A percentile compares a stretch with the other conserved stretches of the same genome.
Conservation (phyloP, 2,888 invertebrate species). For the Portevinia maculata region DNA sequence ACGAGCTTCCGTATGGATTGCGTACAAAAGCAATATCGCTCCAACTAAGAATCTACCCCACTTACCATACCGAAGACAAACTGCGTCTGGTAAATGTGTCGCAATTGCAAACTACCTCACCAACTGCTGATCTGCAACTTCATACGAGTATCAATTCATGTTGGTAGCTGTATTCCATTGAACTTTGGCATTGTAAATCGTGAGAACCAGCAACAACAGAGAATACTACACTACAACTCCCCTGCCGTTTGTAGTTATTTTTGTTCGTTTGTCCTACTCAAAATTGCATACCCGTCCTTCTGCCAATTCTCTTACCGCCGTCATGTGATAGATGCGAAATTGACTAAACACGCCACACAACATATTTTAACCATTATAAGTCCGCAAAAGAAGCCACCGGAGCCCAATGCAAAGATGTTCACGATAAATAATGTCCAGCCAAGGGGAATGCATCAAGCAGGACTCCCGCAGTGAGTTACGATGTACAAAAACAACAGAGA, state of each 20-base stretch:
- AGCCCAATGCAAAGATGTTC: conserved; percentile 62
- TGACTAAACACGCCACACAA: conserved; percentile 55
- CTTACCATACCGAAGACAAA: neutral
- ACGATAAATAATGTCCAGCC: conserved; percentile 72
- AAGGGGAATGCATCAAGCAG: conserved; percentile 64
- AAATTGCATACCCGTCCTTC: conserved; percentile 46
- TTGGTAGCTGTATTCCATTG: conserved; percentile 67
- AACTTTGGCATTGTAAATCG: conserved; percentile 66
- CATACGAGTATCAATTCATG: conserved; percentile 20
- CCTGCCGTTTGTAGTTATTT: conserved; percentile 29
- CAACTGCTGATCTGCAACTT: neutral
- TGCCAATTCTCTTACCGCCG: conserved; percentile 31
- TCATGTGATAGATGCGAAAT: conserved; percentile 64
- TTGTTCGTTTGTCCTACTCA: conserved; percentile 30
- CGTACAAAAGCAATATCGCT: neutral
- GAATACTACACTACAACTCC: conserved; percentile 34
- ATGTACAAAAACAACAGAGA: conserved; percentile 66
- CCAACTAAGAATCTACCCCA: neutral
- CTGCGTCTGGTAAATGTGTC: neutral
- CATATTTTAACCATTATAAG: conserved; percentile 42
- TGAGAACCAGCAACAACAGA: conserved; percentile 52
- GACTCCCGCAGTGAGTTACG: conserved; percentile 71
- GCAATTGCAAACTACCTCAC: conserved; percentile 14
- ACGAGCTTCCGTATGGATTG: neutral
- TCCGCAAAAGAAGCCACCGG: conserved; percentile 62